Percentiles rank a stretch among this genome's conserved stretches.
Conservation (phyloP, 1,140 invertebrate species). For the Phymastichus coffea region DNA sequence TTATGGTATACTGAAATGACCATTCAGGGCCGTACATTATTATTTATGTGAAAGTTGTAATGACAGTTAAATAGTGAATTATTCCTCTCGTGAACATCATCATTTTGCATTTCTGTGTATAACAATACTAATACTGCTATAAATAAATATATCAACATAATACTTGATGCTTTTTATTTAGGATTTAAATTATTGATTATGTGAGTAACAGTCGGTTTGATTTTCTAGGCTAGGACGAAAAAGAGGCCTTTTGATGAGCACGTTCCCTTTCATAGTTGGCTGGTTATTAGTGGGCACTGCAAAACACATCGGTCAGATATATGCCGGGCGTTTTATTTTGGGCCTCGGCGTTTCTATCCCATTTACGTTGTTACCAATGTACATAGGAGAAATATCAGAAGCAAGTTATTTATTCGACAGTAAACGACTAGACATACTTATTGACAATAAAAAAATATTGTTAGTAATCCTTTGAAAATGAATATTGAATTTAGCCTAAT, state of each 20-base stretch:
- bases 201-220: no score
- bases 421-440: neutral
- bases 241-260: slow-evolving; percentile 63
- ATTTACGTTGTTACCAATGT: slow-evolving; percentile 74
- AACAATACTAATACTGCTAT: no score
- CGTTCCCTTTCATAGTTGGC: slow-evolving; percentile 66
- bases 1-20: no score
- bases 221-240: slow-evolving; percentile 70
- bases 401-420: slow-evolving; percentile 44
- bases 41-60: no score
- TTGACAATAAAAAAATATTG: neutral
- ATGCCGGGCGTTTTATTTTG: slow-evolving; percentile 62
- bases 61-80: no score
- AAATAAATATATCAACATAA: no score
- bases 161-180: no score
- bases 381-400: slow-evolving; percentile 79
- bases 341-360: slow-evolving; percentile 71
- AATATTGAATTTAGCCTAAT: neutral
- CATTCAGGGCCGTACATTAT: no score
- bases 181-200: no score
- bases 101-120: no score
- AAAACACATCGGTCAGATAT: slow-evolving; percentile 54
- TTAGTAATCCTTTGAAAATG: neutral
- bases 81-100: no score
- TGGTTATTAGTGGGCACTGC: slow-evolving; percentile 66